A percentile compares a stretch with the other conserved stretches of the same genome.
These are phyloP conservation scores for Pantherophis vulpinus DNA, from an alignment of 2,797 vertebrate genomes.

Conservation along the genomic window DNA sequence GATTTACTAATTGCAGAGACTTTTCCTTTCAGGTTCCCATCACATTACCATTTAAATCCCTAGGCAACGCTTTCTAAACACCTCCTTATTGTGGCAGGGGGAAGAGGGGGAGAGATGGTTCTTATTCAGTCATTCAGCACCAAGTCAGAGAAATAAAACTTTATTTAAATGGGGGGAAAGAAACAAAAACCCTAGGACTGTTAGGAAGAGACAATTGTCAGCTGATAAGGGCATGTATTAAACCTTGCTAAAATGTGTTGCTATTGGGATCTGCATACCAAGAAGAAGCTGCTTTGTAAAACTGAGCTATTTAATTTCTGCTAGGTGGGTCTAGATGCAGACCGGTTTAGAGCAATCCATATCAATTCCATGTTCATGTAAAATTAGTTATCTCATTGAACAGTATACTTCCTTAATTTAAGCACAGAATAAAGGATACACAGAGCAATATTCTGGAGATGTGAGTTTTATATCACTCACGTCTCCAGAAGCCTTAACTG, in stretches of 20 bases:
- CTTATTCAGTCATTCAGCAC: constrained; percentile 19
- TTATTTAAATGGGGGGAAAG: not conserved
- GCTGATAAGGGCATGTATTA: not conserved
- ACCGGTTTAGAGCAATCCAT: not conserved
- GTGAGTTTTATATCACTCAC: not conserved
- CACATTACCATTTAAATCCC: constrained; percentile 65
- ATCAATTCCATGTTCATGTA: not conserved
- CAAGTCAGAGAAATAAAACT: not conserved
- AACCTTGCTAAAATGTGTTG: not conserved
- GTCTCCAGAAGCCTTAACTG: not conserved
- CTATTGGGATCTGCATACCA: not conserved
- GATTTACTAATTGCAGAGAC: constrained; percentile 70
- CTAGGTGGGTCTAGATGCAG: not conserved
- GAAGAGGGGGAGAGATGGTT: constrained; percentile 5
- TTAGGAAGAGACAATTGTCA: not conserved
- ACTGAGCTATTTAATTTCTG: not conserved
- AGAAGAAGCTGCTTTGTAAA: not conserved
- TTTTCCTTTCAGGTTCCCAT: constrained; percentile 65
- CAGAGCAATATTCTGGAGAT: not conserved
- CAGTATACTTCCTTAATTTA: not conserved
- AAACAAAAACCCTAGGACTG: no score
- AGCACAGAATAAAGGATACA: not conserved
- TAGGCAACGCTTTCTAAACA: constrained; percentile 49
- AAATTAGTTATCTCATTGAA: not conserved
- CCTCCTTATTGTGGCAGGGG: constrained; percentile 21